Conservation (phyloP, 1,140 invertebrate species). For the Drosophila fuyamai region DNA sequence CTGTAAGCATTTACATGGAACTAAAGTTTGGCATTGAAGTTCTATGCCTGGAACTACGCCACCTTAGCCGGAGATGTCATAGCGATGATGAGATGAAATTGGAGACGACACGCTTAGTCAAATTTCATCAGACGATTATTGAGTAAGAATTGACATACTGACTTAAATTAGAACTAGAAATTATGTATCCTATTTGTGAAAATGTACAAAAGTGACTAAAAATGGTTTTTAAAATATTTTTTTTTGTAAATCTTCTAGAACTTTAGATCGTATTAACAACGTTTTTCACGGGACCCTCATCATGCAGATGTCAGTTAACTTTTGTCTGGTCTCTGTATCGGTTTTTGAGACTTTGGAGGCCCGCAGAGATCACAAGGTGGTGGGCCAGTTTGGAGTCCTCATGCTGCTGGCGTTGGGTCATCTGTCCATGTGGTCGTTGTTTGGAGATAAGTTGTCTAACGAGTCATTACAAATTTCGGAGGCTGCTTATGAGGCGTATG, state of each 20-base stretch:
- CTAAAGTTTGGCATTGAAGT: constrained; percentile 36
- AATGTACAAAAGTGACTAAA: too few species aligned
- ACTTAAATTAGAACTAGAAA: too few species aligned
- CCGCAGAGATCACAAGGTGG: constrained; percentile 29
- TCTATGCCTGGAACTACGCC: constrained; percentile 36
- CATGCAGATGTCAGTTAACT: constrained; percentile 36
- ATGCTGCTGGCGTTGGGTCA: constrained; percentile 40
- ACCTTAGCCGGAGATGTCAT: not conserved
- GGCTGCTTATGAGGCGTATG: constrained; percentile 43
- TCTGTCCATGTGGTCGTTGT: constrained; percentile 33
- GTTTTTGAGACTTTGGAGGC: constrained; percentile 38
- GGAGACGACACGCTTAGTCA: constrained; percentile 8
- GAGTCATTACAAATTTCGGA: constrained; percentile 34
- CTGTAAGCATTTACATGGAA: constrained; percentile 23
- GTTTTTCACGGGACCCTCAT: constrained; percentile 46
- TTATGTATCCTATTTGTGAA: too few species aligned
- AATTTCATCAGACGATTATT: constrained; percentile 40
- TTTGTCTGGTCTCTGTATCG: constrained; percentile 40
- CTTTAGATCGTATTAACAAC: constrained; percentile 37
- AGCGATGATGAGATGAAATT: not conserved
- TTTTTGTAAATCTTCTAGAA: not conserved
- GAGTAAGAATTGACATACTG: constrained; percentile 1
- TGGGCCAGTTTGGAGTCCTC: constrained; percentile 36
- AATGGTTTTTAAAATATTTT: too few species aligned
- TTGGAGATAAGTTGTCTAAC: constrained; percentile 40